Evolutionary conservation across 2,113 vertebrate genomes (phyloP).

Genomic region (Atrichornis clamosus): DNA sequence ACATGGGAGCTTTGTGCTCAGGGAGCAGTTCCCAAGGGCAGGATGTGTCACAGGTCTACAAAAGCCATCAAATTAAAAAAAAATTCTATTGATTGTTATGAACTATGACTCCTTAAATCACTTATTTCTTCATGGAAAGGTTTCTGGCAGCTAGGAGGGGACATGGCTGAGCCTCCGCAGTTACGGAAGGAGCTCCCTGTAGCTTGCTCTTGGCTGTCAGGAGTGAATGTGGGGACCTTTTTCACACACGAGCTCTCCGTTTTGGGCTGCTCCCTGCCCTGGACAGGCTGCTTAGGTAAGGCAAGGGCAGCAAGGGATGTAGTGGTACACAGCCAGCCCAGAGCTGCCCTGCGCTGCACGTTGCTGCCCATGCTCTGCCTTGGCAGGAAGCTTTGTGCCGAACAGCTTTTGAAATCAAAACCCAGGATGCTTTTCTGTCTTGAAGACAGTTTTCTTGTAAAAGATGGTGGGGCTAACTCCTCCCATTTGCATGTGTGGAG

Average conservation of each 20-base stretch:
- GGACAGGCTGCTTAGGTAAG: background rate
- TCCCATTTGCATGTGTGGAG: background rate
- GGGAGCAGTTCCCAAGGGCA: background rate
- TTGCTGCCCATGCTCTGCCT: background rate
- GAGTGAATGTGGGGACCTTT: background rate
- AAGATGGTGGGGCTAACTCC: background rate
- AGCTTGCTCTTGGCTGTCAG: background rate
- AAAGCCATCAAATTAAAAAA: background rate
- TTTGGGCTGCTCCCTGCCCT: background rate
- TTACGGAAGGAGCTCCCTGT: background rate
- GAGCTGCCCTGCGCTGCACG: background rate
- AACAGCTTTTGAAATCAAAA: background rate
- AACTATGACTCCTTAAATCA: background rate
- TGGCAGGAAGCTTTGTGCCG: background rate
- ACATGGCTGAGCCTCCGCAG: background rate
- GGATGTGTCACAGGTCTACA: background rate
- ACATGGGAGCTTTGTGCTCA: background rate
- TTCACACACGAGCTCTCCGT: rapidly evolving
- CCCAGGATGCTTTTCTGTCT: background rate
- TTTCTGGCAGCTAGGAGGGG: background rate
- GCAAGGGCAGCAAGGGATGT: background rate
- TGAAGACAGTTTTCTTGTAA: background rate
- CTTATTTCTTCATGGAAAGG: background rate
- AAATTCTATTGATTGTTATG: background rate
- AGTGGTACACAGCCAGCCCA: background rate